Percentiles rank a stretch among this genome's conserved stretches.
These are phyloP conservation scores for Cynocephalus volans DNA, from an alignment of 2,113 vertebrate genomes.

Conservation along the genomic window DNA sequence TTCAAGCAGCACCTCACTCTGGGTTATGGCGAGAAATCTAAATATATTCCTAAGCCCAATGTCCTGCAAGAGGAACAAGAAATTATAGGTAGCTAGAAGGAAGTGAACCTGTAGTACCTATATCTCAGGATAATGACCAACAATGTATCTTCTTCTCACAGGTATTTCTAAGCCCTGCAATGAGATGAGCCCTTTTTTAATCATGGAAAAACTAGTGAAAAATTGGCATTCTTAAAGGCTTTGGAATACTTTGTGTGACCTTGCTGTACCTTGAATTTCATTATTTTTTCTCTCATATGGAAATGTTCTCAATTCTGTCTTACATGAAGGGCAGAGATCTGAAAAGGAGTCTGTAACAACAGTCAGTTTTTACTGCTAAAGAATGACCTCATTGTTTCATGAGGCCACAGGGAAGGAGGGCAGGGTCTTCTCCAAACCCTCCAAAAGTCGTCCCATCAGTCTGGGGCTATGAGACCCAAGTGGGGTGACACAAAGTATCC, in stretches of 20 bases:
- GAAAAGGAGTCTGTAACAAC: neutral
- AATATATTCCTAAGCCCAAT: neutral
- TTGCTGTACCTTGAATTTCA: constrained; percentile 72
- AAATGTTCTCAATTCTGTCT: constrained; percentile 37
- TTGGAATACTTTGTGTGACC: constrained; percentile 9
- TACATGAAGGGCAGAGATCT: neutral
- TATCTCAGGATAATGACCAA: neutral
- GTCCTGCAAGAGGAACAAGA: neutral
- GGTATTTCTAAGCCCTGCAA: neutral
- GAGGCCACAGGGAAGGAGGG: neutral
- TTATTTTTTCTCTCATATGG: constrained; percentile 61
- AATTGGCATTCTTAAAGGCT: neutral
- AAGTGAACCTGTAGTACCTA: neutral
- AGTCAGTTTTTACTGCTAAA: neutral
- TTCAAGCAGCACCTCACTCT: neutral
- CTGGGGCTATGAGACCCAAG: accelerated
- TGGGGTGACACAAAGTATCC: neutral
- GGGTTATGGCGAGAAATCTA: neutral
- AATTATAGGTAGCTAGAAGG: neutral
- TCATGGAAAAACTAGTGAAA: constrained; percentile 63
- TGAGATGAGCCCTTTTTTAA: constrained; percentile 49
- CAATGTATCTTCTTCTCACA: neutral
- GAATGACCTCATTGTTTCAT: neutral
- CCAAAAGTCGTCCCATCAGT: neutral
- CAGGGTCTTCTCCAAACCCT: neutral